A percentile compares a stretch with the other conserved stretches of the same genome.
Conservation (phyloP, 2,888 invertebrate species). For the Drosophila paranaensis region DNA sequence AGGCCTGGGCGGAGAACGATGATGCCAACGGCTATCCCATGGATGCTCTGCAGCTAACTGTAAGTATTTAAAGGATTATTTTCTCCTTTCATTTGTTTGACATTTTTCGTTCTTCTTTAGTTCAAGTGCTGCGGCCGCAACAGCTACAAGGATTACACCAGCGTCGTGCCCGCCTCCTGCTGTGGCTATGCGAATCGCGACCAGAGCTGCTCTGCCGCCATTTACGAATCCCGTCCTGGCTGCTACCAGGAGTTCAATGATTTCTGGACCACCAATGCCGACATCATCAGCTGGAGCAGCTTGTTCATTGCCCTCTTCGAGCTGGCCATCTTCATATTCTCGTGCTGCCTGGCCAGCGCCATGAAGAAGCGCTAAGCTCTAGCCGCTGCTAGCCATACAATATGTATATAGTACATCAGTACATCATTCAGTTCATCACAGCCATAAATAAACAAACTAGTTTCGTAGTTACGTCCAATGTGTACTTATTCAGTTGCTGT, state of each 20-base stretch:
- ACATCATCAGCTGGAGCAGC: slow-evolving; percentile 88
- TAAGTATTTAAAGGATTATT: slow-evolving; percentile 52
- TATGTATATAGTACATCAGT: neutral
- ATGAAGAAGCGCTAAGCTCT: slow-evolving; percentile 87
- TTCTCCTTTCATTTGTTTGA: no score
- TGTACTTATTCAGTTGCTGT: slow-evolving; percentile 24
- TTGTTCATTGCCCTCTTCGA: slow-evolving; percentile 89
- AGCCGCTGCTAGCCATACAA: neutral
- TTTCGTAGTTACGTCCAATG: slow-evolving; percentile 18
- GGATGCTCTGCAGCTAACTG: slow-evolving; percentile 78
- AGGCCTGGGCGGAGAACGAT: slow-evolving; percentile 80
- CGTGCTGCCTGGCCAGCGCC: slow-evolving; percentile 93
- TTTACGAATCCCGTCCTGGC: slow-evolving; percentile 55
- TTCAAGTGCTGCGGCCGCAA: slow-evolving; percentile 80
- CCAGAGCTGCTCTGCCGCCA: slow-evolving; percentile 46
- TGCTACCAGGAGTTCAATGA: slow-evolving; percentile 83
- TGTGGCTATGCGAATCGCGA: slow-evolving; percentile 70
- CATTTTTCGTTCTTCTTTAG: slow-evolving; percentile 28
- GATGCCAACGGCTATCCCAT: slow-evolving; percentile 71
- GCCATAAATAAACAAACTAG: slow-evolving; percentile 60
- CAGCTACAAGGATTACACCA: slow-evolving; percentile 56
- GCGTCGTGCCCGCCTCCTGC: slow-evolving; percentile 73
- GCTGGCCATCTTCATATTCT: slow-evolving; percentile 91
- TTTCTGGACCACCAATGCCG: slow-evolving; percentile 77
- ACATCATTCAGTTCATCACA: slow-evolving; percentile 18